phyloP scores from a whole-genome alignment of 2,113 vertebrate species.

The Oostethus manadensis region DNA sequence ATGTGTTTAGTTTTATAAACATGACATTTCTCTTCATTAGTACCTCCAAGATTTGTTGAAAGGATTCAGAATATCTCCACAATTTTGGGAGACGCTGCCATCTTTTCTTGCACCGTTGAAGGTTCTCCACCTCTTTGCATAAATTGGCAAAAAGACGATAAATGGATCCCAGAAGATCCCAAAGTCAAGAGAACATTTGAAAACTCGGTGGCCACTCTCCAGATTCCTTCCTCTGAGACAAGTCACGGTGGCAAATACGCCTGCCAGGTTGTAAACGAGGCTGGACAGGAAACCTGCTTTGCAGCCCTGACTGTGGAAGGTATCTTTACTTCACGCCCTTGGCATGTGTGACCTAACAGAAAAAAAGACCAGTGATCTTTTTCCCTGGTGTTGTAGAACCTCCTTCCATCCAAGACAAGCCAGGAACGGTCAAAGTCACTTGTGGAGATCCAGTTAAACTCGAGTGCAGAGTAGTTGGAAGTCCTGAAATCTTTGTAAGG shows the following conservation, averaged over 20 bases:
- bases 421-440: constrained; percentile 81
- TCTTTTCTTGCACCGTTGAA: constrained; percentile 72
- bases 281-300: constrained; percentile 82
- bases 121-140: constrained; percentile 80
- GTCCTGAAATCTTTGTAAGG: constrained; percentile 82
- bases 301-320: constrained; percentile 87
- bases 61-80: constrained; percentile 81
- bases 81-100: constrained; percentile 74
- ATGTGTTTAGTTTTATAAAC: background rate
- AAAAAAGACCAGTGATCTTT: constrained; percentile 10
- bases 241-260: constrained; percentile 81
- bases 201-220: constrained; percentile 72
- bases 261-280: constrained; percentile 86
- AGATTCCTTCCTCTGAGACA: constrained; percentile 73
- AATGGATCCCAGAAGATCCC: constrained; percentile 79
- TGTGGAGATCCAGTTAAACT: constrained; percentile 83
- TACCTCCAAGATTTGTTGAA: constrained; percentile 80
- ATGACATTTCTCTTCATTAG: constrained; percentile 63
- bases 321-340: constrained; percentile 48
- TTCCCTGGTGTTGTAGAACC: constrained; percentile 73
- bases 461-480: constrained; percentile 83
- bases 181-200: constrained; percentile 75
- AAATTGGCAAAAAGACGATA: constrained; percentile 89
- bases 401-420: constrained; percentile 80
- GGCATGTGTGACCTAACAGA: background rate